Conservation (phyloP, 2,113 vertebrate genomes). For the Dipodomys spectabilis region DNA sequence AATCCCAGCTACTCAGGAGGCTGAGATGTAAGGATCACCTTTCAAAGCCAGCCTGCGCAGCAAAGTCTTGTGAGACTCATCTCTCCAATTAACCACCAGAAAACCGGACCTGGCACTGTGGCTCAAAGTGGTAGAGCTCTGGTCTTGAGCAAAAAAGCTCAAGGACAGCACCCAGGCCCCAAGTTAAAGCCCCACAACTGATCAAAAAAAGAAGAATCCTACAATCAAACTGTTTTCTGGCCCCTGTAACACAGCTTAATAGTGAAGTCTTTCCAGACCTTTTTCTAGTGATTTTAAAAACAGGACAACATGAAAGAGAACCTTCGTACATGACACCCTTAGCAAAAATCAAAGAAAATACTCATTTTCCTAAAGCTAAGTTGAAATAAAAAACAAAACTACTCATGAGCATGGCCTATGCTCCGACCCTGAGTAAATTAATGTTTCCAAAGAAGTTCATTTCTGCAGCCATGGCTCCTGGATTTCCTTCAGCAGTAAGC, state of each 20-base stretch:
- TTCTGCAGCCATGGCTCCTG: constrained; percentile 30
- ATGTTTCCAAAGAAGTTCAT: neutral
- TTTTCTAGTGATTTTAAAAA: constrained; percentile 42
- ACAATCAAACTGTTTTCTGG: constrained; percentile 1
- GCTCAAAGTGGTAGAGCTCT: too few species aligned
- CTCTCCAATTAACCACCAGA: too few species aligned
- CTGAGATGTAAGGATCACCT: too few species aligned
- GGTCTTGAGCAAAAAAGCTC: too few species aligned
- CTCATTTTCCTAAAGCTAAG: neutral
- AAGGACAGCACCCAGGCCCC: too few species aligned
- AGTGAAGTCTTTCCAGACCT: constrained; percentile 2
- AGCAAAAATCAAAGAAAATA: constrained; percentile 5
- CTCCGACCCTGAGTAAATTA: neutral
- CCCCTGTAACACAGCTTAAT: neutral
- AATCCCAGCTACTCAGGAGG: too few species aligned
- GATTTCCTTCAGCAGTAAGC: neutral
- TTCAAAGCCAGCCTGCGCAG: too few species aligned
- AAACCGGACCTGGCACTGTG: too few species aligned
- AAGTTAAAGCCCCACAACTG: too few species aligned
- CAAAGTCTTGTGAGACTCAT: too few species aligned
- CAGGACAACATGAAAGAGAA: neutral
- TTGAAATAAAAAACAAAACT: neutral
- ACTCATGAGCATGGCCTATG: neutral
- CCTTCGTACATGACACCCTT: neutral
- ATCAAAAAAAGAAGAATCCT: neutral